These are phyloP conservation scores for Calameuta filiformis DNA, from an alignment of 2,888 invertebrate genomes.

Conservation along the genomic window DNA sequence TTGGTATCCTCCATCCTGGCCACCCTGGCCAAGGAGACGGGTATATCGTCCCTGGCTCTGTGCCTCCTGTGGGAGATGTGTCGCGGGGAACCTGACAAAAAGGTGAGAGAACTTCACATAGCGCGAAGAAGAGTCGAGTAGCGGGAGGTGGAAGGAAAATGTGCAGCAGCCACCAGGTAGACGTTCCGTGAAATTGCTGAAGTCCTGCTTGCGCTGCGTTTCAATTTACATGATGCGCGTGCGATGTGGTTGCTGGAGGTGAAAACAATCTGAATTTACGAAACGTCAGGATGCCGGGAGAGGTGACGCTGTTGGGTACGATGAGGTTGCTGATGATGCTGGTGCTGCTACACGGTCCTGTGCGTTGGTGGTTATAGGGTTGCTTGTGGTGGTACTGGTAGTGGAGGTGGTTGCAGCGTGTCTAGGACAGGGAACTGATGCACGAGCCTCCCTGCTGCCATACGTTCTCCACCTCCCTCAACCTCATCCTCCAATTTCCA, in stretches of 20 bases:
- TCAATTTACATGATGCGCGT: slow-evolving; percentile 19
- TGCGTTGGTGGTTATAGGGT: neutral
- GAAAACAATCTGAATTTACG: slow-evolving; percentile 12
- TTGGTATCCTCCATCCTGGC: slow-evolving; percentile 77
- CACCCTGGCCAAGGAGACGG: slow-evolving; percentile 95
- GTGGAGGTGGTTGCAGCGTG: slow-evolving; percentile 23
- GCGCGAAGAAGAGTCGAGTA: neutral
- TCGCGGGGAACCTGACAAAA: slow-evolving; percentile 54
- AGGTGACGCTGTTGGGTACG: neutral
- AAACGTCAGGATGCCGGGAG: slow-evolving; percentile 10
- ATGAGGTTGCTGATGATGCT: neutral
- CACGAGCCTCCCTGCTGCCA: slow-evolving; percentile 36
- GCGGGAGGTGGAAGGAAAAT: neutral
- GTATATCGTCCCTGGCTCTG: slow-evolving; percentile 89
- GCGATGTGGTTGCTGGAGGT: neutral
- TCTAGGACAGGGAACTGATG: slow-evolving; percentile 48
- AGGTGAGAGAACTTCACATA: slow-evolving; percentile 42
- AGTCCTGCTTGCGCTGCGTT: slow-evolving; percentile 15
- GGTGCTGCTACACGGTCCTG: neutral
- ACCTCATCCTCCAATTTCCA: slow-evolving; percentile 12
- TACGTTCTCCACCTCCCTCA: slow-evolving; percentile 17
- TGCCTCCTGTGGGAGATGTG: slow-evolving; percentile 89
- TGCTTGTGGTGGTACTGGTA: neutral
- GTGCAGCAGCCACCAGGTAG: neutral
- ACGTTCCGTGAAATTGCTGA: neutral